phyloP scores from a whole-genome alignment of 2,797 vertebrate species.

The Taenioides sp. region DNA sequence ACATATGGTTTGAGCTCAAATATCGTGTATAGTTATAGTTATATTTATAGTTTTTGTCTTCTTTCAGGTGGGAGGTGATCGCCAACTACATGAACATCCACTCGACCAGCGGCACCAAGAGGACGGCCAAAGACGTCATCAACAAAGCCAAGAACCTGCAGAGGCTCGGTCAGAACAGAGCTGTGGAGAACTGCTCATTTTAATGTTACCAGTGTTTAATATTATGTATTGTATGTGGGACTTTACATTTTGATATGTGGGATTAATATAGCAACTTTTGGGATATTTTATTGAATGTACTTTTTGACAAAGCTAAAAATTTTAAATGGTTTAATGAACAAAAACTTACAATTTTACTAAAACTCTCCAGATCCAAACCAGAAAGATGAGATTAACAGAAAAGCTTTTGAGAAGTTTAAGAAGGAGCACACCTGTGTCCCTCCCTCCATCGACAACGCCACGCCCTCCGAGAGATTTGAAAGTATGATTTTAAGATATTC shows the following conservation, averaged over 20 bases:
- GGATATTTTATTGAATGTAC: no score
- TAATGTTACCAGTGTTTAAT: neutral
- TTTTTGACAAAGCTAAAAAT: no score
- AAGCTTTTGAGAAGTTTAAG: conserved; percentile 98
- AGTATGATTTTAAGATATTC: conserved; percentile 58
- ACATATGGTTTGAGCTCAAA: no score
- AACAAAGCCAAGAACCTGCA: conserved; percentile 97
- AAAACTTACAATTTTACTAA: no score
- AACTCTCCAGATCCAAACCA: conserved; percentile 85
- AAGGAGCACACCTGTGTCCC: conserved; percentile 89
- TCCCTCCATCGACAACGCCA: conserved; percentile 85
- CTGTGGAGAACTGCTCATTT: no score
- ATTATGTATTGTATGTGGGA: neutral
- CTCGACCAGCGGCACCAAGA: conserved; percentile 88
- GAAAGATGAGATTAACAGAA: conserved; percentile 97
- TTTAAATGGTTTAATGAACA: no score
- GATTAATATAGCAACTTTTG: no score
- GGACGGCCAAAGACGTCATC: conserved; percentile 96
- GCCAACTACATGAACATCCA: conserved; percentile 99
- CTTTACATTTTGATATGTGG: neutral
- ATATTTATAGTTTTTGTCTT: no score
- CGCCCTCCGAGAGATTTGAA: conserved; percentile 93
- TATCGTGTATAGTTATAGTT: no score
- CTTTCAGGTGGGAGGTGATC: conserved; percentile 94
- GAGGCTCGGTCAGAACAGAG: conserved; percentile 83